Base-by-base conservation (phyloP, 2,113 vertebrate genomes). In the Tringa solitaria region DNA sequence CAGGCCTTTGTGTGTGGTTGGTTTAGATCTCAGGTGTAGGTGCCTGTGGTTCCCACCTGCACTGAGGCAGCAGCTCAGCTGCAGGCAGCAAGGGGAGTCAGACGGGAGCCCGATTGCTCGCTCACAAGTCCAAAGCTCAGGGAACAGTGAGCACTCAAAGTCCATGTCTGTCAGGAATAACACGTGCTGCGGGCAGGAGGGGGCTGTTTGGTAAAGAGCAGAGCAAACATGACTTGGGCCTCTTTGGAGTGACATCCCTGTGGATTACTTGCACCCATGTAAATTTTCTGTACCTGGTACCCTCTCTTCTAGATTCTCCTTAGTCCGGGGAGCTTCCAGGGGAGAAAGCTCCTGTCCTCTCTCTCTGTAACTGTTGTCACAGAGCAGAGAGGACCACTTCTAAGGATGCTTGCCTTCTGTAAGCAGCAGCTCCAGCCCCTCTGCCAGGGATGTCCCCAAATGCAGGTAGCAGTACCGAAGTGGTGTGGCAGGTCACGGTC, bases 11-110 rank as follows among this genome's bases (percentile, higher is more conserved):
- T 64, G 43, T 28, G 17, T 65, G 56, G 39, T 70, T 88, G 46
- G 8, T 82, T 43, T 50, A 27, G 37, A n/a, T 61, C 57, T 54
- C 37, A 9, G 33, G 24, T 75, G 35, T 30, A 24, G 35, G 30
- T 46, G 41, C 27, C 39, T 0, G 0, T 21, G 41, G 26, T 76
- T 80, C 13, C 53, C 28, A 14, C 1, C 0, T 28, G 54, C 14
- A 30, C 78, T 4, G 0, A 1, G 3, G 67, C 73, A 87, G 39
- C 24, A 45, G 84, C 65, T 53, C 45, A 46, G 22, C 56, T 0
- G 0, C 35, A 18, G 33, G 35, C 54, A 53, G 61, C 3, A 4
- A 18, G n/a, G n/a, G 53, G 43, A 64, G 7, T 46, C 73, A 26
- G 1, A 35, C 5, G 17, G 54, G 41, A 84, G 23, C 33, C 69